Base-by-base conservation (phyloP, 2,888 invertebrate species). In the Therioaphis trifolii region DNA sequence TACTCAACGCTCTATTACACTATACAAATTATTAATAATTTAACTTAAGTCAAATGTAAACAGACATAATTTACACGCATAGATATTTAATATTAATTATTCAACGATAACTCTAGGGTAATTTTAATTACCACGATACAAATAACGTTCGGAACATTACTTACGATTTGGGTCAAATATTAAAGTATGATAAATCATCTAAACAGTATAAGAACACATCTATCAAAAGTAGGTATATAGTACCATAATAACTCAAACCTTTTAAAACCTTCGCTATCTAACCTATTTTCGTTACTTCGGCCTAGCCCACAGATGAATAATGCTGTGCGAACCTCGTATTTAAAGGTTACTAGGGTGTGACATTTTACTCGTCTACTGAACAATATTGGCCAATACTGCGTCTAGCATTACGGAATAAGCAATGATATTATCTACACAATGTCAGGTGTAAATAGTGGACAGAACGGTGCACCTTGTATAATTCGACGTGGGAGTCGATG, bases 291-390 rank as follows among this genome's bases (percentile, higher is more conserved):
- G n/a, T 43, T 5, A n/a, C 12, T 52, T n/a, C n/a, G 4, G 52
- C 52, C 52, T n/a, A 5, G n/a, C 69, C 21, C 66, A 29, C 29
- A 15, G 35, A 43, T 11, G 14, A 21, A 21, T 24, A 24, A 55
- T 7, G 9, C n/a, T n/a, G 11, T 35, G 29, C 35, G n/a, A 15
- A 12, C 24, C 9, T 14, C 21, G 40, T 27, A 49, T 24, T 43
- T 69, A 79, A 79, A 79, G 79, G 79, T 69, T 69, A 69, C 40
- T 58, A 27, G 55, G 69, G 79, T 79, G 79, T 49, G 52, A 69
- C 79, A 58, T 58, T 69, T 66, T 66, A 66, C 5, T 52, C 18
- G 69, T 43, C 69, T 29, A 14, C n/a, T 40, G 12, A 79, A 43
- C 18, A 35, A 35, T 52, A 55, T 49, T 78, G 24, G 35, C 49